Conservation (phyloP, 2,113 vertebrate genomes). For the Corythaixoides concolor region DNA sequence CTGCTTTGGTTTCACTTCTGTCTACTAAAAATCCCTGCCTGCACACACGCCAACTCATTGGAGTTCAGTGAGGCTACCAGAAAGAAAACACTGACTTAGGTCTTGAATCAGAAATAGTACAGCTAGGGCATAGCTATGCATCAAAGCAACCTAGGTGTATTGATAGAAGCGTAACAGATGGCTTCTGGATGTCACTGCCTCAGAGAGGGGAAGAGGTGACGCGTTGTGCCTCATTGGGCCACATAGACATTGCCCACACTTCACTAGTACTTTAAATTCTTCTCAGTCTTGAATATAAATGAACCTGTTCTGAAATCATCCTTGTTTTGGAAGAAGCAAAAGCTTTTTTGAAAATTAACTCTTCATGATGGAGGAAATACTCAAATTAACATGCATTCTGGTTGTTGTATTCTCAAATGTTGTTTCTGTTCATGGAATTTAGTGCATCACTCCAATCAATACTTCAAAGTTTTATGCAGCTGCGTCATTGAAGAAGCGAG, state of each 20-base stretch:
- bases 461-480: conserved; percentile 13
- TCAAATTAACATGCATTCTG: not conserved
- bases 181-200: not conserved
- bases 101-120: not conserved
- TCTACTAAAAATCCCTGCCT: not conserved
- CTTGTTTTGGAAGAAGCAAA: not conserved
- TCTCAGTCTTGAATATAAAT: not conserved
- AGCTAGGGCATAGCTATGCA: not conserved
- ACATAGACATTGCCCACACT: not conserved
- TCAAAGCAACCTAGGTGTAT: not conserved
- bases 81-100: not conserved
- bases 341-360: conserved; percentile 1
- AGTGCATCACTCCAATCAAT: not conserved
- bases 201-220: accelerated
- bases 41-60: not conserved
- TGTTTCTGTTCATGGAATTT: conserved; percentile 42
- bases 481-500: not conserved
- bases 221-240: not conserved
- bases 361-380: not conserved
- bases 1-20: not conserved
- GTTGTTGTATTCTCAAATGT: conserved; percentile 20
- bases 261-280: not conserved
- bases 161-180: not conserved
- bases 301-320: not conserved
- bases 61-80: not conserved